These are phyloP conservation scores for Heliconius hortense DNA, from an alignment of 2,888 invertebrate genomes.

Conservation along the genomic window DNA sequence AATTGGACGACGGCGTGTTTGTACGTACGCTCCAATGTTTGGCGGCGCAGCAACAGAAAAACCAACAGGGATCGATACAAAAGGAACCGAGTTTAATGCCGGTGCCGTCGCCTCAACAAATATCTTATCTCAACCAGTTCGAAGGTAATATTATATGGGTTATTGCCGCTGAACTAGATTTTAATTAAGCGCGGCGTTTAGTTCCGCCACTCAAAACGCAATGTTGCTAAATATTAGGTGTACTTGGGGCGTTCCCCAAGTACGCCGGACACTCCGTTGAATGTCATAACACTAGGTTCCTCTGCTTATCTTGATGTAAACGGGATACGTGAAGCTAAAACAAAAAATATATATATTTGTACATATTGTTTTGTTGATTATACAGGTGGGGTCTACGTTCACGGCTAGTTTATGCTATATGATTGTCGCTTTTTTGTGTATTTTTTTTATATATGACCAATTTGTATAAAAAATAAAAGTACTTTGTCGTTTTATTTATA, in stretches of 20 bases:
- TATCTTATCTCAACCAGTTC: constrained; percentile 96
- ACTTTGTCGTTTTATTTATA: not conserved
- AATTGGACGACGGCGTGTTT: constrained; percentile 79
- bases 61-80: constrained; percentile 70
- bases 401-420: constrained; percentile 40
- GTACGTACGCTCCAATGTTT: constrained; percentile 81
- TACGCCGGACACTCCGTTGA: not conserved
- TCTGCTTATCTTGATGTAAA: too few relatives aligned
- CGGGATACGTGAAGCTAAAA: constrained; percentile 1
- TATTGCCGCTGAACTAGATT: constrained; percentile 51
- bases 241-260: not conserved
- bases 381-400: constrained; percentile 36
- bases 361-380: constrained; percentile 12
- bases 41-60: constrained; percentile 79
- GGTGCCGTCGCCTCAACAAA: constrained; percentile 97
- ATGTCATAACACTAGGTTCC: not conserved
- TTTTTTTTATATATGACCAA: constrained; percentile 34
- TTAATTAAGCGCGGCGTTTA: not conserved
- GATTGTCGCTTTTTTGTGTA: constrained; percentile 42
- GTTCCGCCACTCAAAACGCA: not conserved
- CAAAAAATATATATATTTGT: not conserved
- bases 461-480: not conserved
- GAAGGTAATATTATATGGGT: constrained; percentile 83
- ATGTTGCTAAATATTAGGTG: not conserved
- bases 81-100: constrained; percentile 97